Evolutionary conservation across 2,888 invertebrate species (phyloP), one percentile per base, ranked within the genome.

Genomic region (Mythimna albipuncta): DNA sequence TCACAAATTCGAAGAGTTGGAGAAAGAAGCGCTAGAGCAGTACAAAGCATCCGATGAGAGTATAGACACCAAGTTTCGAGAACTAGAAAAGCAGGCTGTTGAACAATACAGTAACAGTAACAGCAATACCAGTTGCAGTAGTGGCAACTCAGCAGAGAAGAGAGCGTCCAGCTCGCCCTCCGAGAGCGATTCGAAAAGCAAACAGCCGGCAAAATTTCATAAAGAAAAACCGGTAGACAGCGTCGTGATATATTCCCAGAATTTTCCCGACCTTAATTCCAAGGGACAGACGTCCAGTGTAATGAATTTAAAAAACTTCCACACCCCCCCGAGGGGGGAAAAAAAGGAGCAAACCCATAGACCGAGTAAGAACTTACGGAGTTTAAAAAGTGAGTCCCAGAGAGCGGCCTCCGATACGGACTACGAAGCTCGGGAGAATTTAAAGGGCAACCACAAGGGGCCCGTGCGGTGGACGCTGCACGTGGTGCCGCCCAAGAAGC

Each of bases 61-160:
- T 81, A 97, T 96, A 87, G 97, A 97, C 82, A 97, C 96, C 11
- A 97, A 97, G 82, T 97, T 97, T 88, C 95, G 96, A 69, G 97
- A 97, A 79, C 91, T 97, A 72, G 97, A 97, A 86, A 96, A 97
- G 74, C 97, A 97, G 85, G 97, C 97, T 0, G 97, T 97, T 65
- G 97, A 97, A 85, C 97, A 97, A 87, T 97, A 97, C 89, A 96
- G 96, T 85, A 93, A 93, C 0, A 96, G 96, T 81, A 95, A 95
- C 75, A 96, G 96, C 82, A 95, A 95, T 78, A 96, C 96, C 1
- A 96, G 96, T 77, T 96, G 95, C 85, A 95, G 95, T 85, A 96
- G 95, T 80, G 95, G 93, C 0, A 93, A 93, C 72, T 94, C 94
- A 0, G 91, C 91, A 13, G 94, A 94, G 77, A 95, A 95, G 69